These are phyloP conservation scores for Cephus runcator DNA, from an alignment of 2,888 invertebrate genomes.

Conservation along the genomic window DNA sequence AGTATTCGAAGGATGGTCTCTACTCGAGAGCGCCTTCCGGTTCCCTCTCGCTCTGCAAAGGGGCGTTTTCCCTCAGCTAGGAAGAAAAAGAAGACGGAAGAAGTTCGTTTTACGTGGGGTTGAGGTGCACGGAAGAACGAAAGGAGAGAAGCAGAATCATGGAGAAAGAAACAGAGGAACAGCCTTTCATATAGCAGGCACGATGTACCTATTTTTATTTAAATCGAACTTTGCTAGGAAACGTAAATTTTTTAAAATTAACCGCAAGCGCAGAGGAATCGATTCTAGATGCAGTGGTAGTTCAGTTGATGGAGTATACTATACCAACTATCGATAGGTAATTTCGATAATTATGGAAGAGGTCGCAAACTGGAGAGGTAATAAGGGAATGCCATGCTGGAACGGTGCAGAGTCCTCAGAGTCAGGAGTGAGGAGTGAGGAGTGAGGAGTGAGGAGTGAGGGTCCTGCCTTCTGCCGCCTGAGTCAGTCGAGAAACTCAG, in stretches of 20 bases:
- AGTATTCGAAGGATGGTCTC: not conserved
- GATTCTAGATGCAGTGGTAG: not conserved
- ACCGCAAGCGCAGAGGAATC: not conserved
- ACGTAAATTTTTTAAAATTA: not conserved
- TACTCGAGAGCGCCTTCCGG: not conserved
- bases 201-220: constrained; percentile 26
- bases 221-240: constrained; percentile 27
- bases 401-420: too few species aligned
- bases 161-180: too few species aligned
- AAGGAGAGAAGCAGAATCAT: not conserved
- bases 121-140: not conserved
- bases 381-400: not conserved
- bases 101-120: too few species aligned
- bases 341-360: not conserved
- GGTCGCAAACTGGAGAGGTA: not conserved
- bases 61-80: not conserved
- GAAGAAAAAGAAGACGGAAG: not conserved
- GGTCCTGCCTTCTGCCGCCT: not conserved
- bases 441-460: not conserved
- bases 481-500: not conserved
- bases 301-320: not conserved
- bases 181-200: not conserved
- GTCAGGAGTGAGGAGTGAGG: too few species aligned
- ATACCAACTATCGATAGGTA: not conserved
- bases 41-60: not conserved